Percentiles rank a stretch among this genome's conserved stretches.
These are phyloP conservation scores for Actinernus sp. DNA, from an alignment of 92 coral and sea anemone genomes.

Conservation along the genomic window DNA sequence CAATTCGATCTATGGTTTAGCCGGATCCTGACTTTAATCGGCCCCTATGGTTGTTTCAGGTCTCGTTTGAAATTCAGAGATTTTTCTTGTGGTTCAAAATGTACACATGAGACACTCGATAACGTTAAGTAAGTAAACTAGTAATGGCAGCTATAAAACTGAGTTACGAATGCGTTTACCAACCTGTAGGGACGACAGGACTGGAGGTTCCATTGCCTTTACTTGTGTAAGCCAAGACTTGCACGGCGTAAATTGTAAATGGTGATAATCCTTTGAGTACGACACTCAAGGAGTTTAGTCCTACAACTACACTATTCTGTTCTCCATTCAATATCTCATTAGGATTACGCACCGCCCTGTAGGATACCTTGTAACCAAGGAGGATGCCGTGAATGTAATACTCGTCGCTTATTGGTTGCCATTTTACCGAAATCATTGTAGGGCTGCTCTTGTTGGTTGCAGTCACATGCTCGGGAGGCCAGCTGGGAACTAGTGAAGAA, in stretches of 20 bases:
- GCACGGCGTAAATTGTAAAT: slow-evolving; percentile 71
- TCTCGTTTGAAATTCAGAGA: no score
- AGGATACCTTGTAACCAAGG: slow-evolving; percentile 77
- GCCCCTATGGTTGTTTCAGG: no score
- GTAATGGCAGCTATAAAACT: no score
- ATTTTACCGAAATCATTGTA: slow-evolving; percentile 70
- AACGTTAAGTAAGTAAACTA: neutral
- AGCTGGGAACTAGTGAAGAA: slow-evolving; percentile 71
- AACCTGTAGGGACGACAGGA: slow-evolving; percentile 67
- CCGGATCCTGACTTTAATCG: no score
- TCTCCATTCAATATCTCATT: slow-evolving; percentile 43
- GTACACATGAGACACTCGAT: no score
- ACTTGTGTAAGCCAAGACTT: slow-evolving; percentile 81
- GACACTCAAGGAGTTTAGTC: slow-evolving; percentile 35
- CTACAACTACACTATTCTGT: slow-evolving; percentile 40
- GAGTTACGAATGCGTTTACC: neutral
- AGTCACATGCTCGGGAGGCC: slow-evolving; percentile 81
- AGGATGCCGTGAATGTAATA: slow-evolving; percentile 88
- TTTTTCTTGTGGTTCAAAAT: no score
- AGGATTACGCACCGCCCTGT: slow-evolving; percentile 77
- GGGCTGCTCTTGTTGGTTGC: slow-evolving; percentile 75
- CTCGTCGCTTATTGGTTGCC: slow-evolving; percentile 84
- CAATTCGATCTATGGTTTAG: no score
- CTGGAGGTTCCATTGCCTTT: slow-evolving; percentile 81
- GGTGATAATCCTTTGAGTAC: slow-evolving; percentile 63